Percentiles rank a stretch among this genome's conserved stretches.
phyloP scores from a whole-genome alignment of 2,888 invertebrate species.

The Heterodera filipjevi region DNA sequence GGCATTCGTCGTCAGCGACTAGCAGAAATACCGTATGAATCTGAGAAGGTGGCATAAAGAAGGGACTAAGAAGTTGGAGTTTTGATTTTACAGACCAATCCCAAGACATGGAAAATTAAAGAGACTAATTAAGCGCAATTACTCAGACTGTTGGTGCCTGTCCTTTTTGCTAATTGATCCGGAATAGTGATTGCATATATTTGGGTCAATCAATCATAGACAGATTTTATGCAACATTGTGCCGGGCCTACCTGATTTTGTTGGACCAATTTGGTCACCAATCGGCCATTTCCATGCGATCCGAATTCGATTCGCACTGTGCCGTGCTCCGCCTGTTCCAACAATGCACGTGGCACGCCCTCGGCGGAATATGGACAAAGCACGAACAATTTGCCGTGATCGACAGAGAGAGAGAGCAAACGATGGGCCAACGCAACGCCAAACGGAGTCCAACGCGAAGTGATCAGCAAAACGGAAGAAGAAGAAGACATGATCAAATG shows the following conservation, averaged over 20 bases:
- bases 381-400: background rate
- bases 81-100: background rate
- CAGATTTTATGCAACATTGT: background rate
- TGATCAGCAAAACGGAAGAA: background rate
- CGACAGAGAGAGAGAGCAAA: background rate
- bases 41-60: background rate
- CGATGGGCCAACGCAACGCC: background rate
- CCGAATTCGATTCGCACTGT: background rate
- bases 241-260: background rate
- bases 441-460: background rate
- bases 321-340: background rate
- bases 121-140: too few species aligned
- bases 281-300: background rate
- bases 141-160: too few species aligned
- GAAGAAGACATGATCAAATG: background rate
- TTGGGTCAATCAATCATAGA: background rate
- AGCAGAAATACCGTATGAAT: conserved; percentile 10
- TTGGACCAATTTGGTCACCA: background rate
- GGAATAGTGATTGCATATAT: background rate
- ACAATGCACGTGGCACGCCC: background rate
- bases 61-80: background rate
- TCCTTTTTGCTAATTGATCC: background rate
- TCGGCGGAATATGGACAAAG: background rate
- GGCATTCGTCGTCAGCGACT: background rate
- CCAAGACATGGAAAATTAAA: too few species aligned